Base-by-base conservation (phyloP, 2,888 invertebrate genomes). In the Adelognathus sp. region DNA sequence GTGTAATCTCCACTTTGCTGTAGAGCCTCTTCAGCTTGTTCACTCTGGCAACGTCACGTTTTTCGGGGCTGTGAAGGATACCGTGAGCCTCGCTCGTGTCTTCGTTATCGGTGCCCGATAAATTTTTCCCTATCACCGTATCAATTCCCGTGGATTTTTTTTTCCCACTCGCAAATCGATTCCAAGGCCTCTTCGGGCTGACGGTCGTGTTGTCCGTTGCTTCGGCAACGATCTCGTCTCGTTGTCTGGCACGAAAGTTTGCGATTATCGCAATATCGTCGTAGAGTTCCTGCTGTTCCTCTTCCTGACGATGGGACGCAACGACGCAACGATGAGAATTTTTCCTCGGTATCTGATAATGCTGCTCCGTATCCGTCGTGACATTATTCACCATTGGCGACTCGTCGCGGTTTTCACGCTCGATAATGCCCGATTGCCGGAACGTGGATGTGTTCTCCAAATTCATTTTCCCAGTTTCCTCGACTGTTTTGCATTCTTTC, bases 1-100 rank as follows among this genome's bases (percentile, higher is more conserved):
- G 72, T 1, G 88, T 87, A 24, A 81, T 89, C 70, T 90, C 89
- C 82, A 90, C 82, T 78, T 87, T 90, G 66, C 82, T 90, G 18
- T 89, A 87, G 7, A 90, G 78, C 58, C 87, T 89, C 66, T 90
- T 87, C 14, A 90, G 84, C 3, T 86, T 87, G 18, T 88, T 90
- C 33, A 86, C 83, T 70, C 85, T 73, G 0, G 63, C 44, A 5
- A 72, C 31, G 4, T 83, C 83, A 1, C 80, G 81, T 3, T 87
- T 85, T 6, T 67, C 76, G 0, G 41, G 27, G 18, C 31, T 29
- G 1, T 74, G 50, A 14, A 74, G 14, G 5, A 52, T 63, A 4
- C 75, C 76, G 33, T 83, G 73, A 1, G 64, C 16, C 4, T 36
- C 58, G 5, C 21, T 18, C 0, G 18, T 6, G 9, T 79, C 74